phyloP scores from a whole-genome alignment of 2,113 vertebrate species.

The Engraulis encrasicolus region DNA sequence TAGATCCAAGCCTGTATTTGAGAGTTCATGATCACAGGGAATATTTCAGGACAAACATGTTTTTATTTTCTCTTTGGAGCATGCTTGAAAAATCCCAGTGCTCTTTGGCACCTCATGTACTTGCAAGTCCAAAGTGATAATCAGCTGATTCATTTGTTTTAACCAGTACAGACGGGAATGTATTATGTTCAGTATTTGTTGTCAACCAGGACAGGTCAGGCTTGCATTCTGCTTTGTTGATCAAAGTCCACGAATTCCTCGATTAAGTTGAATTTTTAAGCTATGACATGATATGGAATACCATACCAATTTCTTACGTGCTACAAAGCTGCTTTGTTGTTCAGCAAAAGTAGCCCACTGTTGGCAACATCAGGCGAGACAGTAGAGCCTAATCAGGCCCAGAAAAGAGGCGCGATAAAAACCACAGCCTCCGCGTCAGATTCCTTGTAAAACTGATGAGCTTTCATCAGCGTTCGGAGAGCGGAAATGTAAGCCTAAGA shows the following conservation, averaged over 20 bases:
- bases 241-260: neutral
- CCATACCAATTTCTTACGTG: neutral
- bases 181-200: neutral
- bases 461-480: neutral
- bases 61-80: neutral
- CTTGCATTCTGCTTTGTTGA: neutral
- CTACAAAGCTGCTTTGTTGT: neutral
- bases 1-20: neutral
- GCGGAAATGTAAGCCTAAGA: neutral
- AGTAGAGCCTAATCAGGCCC: neutral
- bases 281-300: neutral
- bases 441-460: neutral
- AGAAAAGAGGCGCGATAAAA: neutral
- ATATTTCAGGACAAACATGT: neutral
- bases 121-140: neutral
- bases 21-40: neutral
- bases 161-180: neutral
- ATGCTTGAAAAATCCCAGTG: neutral
- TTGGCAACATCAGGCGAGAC: neutral
- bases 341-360: neutral
- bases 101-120: neutral
- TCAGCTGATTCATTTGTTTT: neutral
- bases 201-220: neutral
- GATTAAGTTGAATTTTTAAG: neutral
- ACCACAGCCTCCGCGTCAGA: neutral